phyloP scores from a whole-genome alignment of 2,797 vertebrate genomes.

The Novumbra hubbsi region DNA sequence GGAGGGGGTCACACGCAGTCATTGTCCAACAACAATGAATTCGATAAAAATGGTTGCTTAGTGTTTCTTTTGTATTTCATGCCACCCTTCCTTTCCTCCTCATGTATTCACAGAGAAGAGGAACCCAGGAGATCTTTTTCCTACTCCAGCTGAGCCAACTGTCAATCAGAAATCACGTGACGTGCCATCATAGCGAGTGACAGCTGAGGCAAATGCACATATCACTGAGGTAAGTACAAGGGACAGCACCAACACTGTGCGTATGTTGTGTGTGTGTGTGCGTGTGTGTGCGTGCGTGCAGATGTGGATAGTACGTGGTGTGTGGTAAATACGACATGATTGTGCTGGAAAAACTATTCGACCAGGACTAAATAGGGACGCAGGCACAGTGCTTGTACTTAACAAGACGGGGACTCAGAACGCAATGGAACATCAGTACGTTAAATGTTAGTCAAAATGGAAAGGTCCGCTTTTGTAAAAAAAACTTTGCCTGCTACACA shows the following conservation, averaged over 20 bases:
- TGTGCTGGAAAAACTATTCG: background rate
- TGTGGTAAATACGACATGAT: background rate
- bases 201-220: conserved; percentile 17
- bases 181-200: conserved; percentile 3
- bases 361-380: background rate
- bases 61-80: background rate
- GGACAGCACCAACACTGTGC: background rate
- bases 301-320: background rate
- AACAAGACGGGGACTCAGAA: background rate
- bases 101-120: conserved; percentile 6
- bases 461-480: background rate
- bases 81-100: background rate
- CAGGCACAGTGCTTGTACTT: background rate
- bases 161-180: conserved; percentile 8
- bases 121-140: background rate
- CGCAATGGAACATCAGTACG: background rate
- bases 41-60: background rate
- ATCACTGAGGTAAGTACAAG: conserved; percentile 7
- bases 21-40: background rate
- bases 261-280: background rate
- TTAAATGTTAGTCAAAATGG: background rate
- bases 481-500: background rate
- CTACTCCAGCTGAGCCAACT: conserved; percentile 5
- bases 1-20: no score
- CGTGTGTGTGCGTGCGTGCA: background rate